These are phyloP conservation scores for Lepilemur septentrionalis DNA, from an alignment of 2,797 vertebrate genomes.

Conservation along the genomic window DNA sequence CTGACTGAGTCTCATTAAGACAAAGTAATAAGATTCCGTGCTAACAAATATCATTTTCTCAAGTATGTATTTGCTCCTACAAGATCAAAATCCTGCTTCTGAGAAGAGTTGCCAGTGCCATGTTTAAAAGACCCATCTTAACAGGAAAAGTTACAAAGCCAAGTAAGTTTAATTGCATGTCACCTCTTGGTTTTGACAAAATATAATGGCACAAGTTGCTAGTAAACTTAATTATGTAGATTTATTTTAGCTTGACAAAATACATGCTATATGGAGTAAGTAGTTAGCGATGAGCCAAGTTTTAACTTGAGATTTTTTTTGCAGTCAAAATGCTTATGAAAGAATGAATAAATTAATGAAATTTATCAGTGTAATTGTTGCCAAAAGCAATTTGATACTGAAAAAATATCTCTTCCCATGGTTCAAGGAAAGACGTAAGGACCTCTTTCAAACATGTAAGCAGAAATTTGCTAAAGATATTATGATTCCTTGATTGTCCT, in stretches of 20 bases:
- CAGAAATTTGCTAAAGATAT: slow-evolving; percentile 3
- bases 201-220: slow-evolving; percentile 77
- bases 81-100: slow-evolving; percentile 61
- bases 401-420: slow-evolving; percentile 30
- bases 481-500: not conserved
- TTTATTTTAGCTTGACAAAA: slow-evolving; percentile 80
- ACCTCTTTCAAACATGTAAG: not conserved
- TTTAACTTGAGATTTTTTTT: slow-evolving; percentile 67
- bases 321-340: slow-evolving; percentile 66
- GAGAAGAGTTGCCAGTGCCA: slow-evolving; percentile 63
- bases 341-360: slow-evolving; percentile 73
- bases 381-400: slow-evolving; percentile 28
- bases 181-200: slow-evolving; percentile 78
- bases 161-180: slow-evolving; percentile 69
- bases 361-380: slow-evolving; percentile 65
- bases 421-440: not conserved
- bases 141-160: slow-evolving; percentile 70
- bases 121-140: slow-evolving; percentile 70
- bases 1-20: slow-evolving; percentile 78
- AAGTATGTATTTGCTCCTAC: slow-evolving; percentile 51
- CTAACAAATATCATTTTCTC: slow-evolving; percentile 67
- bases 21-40: slow-evolving; percentile 47
- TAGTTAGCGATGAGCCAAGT: slow-evolving; percentile 69
- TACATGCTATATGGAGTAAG: slow-evolving; percentile 75
- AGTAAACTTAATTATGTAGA: slow-evolving; percentile 82